These are phyloP conservation scores for Heliconius ethilla DNA, from an alignment of 2,888 invertebrate species.

Conservation along the genomic window DNA sequence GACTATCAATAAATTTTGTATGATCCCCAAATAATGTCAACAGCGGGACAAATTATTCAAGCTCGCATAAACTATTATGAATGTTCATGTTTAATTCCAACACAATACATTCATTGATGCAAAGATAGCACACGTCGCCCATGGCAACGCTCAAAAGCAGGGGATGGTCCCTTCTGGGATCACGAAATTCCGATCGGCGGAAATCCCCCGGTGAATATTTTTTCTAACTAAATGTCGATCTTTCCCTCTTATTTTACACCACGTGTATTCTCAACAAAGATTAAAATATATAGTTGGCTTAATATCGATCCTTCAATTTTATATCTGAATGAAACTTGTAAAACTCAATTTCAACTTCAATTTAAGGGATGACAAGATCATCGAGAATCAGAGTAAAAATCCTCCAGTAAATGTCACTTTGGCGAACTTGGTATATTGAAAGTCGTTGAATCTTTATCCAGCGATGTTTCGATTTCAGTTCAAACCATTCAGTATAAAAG, in stretches of 20 bases:
- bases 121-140: constrained; percentile 68
- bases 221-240: constrained; percentile 52
- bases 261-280: constrained; percentile 1
- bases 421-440: constrained; percentile 45
- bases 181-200: constrained; percentile 66
- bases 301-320: background rate
- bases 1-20: constrained; percentile 65
- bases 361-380: constrained; percentile 36
- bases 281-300: background rate
- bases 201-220: constrained; percentile 72
- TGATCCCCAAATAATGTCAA: constrained; percentile 67
- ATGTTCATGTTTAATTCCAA: constrained; percentile 40
- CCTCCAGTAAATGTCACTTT: constrained; percentile 37
- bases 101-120: constrained; percentile 63
- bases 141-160: constrained; percentile 62
- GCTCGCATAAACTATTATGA: constrained; percentile 45
- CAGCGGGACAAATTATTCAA: constrained; percentile 65
- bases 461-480: constrained; percentile 62
- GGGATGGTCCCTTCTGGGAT: constrained; percentile 64
- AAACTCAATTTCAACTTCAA: constrained; percentile 37
- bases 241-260: constrained; percentile 17
- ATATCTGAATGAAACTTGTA: background rate
- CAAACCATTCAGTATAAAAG: constrained; percentile 70
- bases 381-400: constrained; percentile 29
- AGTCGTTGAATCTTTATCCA: constrained; percentile 50